phyloP scores from a whole-genome alignment of 2,797 vertebrate species.

The Acanthiza pusilla region DNA sequence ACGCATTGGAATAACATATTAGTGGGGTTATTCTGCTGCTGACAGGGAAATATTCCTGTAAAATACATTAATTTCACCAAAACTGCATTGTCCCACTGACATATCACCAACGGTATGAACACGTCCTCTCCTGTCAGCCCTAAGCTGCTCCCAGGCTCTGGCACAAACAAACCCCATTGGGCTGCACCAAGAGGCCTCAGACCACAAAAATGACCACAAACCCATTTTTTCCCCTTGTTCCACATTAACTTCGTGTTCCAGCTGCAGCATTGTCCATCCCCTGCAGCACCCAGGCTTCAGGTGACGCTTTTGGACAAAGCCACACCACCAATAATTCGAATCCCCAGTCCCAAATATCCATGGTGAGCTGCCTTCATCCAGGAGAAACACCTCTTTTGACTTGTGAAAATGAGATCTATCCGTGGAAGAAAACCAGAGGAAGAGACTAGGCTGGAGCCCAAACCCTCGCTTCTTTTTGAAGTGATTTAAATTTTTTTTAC shows the following conservation, averaged over 20 bases:
- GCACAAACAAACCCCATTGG: fast-evolving
- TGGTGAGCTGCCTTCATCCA: fast-evolving
- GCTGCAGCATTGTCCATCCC: not conserved
- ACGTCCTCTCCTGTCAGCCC: fast-evolving
- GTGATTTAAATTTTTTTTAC: fast-evolving
- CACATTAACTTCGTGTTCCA: not conserved
- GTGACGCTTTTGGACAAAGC: not conserved
- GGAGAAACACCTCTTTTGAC: not conserved
- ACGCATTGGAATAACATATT: fast-evolving
- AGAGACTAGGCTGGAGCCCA: not conserved
- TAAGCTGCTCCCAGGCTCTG: not conserved
- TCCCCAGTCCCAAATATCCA: not conserved
- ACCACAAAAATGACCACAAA: not conserved
- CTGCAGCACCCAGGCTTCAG: not conserved
- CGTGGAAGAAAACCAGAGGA: not conserved
- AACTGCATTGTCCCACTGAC: fast-evolving
- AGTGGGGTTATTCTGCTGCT: not conserved
- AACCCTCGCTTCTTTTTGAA: not conserved
- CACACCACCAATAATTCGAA: fast-evolving
- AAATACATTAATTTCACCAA: not conserved
- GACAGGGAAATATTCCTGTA: not conserved
- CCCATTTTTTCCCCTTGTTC: fast-evolving
- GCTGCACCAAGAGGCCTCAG: not conserved
- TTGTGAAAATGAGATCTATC: not conserved
- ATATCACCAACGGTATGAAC: fast-evolving